Evolutionary conservation across 2,797 vertebrate species (phyloP).

Genomic region (Coregonus ussuriensis): DNA sequence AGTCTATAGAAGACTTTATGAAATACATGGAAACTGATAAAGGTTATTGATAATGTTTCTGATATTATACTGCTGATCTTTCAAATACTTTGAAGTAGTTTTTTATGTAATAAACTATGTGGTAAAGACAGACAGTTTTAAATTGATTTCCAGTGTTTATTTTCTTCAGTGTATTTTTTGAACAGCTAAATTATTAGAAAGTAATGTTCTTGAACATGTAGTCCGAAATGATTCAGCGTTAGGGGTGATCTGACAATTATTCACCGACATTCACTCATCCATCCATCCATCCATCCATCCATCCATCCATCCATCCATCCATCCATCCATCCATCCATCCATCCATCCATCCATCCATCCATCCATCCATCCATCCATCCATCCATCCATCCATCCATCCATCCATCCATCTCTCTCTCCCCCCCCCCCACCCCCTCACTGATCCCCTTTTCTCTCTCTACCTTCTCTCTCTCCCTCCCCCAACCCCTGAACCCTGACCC

Average conservation of each 20-base stretch:
- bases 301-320: too few relatives aligned
- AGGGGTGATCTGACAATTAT: constrained; percentile 59
- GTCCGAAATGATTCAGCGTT: neutral
- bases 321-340: too few relatives aligned
- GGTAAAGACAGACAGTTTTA: neutral
- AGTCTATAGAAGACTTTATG: neutral
- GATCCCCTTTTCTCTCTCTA: constrained; percentile 12
- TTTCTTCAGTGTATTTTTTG: neutral
- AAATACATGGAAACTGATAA: neutral
- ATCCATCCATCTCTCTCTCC: constrained; percentile 12
- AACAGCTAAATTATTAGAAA: neutral
- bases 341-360: too few relatives aligned
- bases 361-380: too few relatives aligned
- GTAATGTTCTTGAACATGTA: neutral
- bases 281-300: too few relatives aligned
- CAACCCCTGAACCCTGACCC: constrained; percentile 2
- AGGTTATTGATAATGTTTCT: neutral
- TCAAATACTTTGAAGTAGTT: neutral
- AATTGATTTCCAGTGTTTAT: neutral
- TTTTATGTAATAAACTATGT: neutral
- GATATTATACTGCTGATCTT: neutral
- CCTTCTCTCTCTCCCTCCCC: constrained; percentile 18
- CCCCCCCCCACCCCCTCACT: neutral
- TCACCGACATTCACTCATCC: constrained; percentile 35
- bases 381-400: too few relatives aligned